phyloP scores from a whole-genome alignment of 2,888 invertebrate species.

The Galeruca laticollis region DNA sequence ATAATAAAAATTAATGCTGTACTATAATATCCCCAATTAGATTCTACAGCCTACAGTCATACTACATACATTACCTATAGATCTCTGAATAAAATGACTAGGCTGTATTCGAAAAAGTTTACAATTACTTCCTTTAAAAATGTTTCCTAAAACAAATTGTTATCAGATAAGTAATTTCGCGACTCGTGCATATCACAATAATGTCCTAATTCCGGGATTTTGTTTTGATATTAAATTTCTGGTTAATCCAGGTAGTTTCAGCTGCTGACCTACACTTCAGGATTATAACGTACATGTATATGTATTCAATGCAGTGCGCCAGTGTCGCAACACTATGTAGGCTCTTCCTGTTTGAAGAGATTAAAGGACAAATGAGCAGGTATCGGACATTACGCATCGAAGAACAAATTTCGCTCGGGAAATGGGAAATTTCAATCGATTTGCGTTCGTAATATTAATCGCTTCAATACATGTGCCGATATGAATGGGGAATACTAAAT shows the following conservation, averaged over 20 bases:
- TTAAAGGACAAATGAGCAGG: slow-evolving; percentile 26
- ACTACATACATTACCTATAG: no score
- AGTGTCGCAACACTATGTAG: slow-evolving; percentile 11
- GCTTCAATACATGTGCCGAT: slow-evolving; percentile 11
- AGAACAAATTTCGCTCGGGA: slow-evolving; percentile 30
- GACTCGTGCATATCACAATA: no score
- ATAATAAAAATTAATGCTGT: no score
- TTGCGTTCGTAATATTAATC: slow-evolving; percentile 18
- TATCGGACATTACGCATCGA: slow-evolving; percentile 33
- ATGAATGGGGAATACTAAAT: not conserved
- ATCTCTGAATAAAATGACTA: no score
- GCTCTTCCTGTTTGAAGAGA: slow-evolving; percentile 29
- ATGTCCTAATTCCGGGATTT: not conserved
- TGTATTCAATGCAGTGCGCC: slow-evolving; percentile 16
- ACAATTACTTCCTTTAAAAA: no score
- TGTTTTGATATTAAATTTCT: not conserved
- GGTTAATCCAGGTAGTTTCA: slow-evolving; percentile 3
- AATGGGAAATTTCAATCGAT: slow-evolving; percentile 25
- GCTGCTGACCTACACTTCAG: slow-evolving; percentile 19
- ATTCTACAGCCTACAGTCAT: no score
- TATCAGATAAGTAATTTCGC: no score
- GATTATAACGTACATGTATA: slow-evolving; percentile 29
- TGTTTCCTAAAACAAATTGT: no score
- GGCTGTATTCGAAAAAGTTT: no score
- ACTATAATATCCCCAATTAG: no score